Evolutionary conservation across 2,888 invertebrate species (phyloP), one percentile per base, ranked within the genome.

Genomic region (Coremacera marginata): DNA sequence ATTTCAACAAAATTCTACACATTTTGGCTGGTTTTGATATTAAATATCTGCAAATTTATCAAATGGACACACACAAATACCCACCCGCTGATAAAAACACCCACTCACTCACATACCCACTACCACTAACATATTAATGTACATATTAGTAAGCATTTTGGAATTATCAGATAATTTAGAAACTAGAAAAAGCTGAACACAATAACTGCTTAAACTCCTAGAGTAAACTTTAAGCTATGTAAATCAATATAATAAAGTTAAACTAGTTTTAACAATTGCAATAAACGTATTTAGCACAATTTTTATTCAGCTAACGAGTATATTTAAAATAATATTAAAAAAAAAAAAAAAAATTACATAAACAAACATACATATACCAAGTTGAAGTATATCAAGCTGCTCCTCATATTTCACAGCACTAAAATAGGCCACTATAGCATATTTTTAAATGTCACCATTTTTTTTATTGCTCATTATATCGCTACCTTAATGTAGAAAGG

Each of bases 141-240:
- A 68, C 9, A 68, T 68, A 68, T 44, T 19, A 68, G n/a, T 49
- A 68, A 49, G 19, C 67, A 70, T 70, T 27, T n/a, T 27, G 16
- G 3, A 70, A 31, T 63, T 70, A 52, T 68, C 11, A 52, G 51
- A 37, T 27, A 31, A 31, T 51, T 49, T 37, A 68, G 25, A 49
- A 19, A 37, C 19, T 22, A 14, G 25, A 70, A 52, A 68, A 34
- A n/a, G 63, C n/a, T 55, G 22, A 34, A 65, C 34, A 31, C 63
- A 65, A 65, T 37, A 65, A 65, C 63, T 65, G 63, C 63, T 65
- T n/a, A 19, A 65, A 65, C 11, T 31, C 9, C 19, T 65, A 65
- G 63, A 34, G 22, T 14, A 19, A 34, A 37, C 31, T 65, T 31
- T 16, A 31, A 63, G 8, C 9, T 31, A 55, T 55, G 44, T 44